phyloP scores from a whole-genome alignment of 2,888 invertebrate species.

The Spodoptera picta region DNA sequence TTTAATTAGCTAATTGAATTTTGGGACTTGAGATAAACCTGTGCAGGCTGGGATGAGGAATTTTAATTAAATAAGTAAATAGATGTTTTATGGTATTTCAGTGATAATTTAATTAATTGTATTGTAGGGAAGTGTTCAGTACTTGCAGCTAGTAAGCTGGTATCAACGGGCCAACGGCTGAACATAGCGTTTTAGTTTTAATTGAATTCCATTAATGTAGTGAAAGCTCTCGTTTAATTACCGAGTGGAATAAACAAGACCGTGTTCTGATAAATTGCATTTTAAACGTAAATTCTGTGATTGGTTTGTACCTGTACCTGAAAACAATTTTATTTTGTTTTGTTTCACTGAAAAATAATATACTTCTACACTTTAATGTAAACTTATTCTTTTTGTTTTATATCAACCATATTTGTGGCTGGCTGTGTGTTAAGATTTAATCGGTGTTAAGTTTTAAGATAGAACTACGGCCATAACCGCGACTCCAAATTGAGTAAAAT shows the following conservation, averaged over 20 bases:
- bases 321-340: slow-evolving; percentile 10
- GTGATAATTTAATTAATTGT: slow-evolving; percentile 64
- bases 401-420: no score
- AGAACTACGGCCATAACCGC: no score
- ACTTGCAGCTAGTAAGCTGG: slow-evolving; percentile 65
- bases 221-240: slow-evolving; percentile 81
- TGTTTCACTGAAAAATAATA: no score
- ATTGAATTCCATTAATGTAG: slow-evolving; percentile 83
- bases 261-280: slow-evolving; percentile 60
- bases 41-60: slow-evolving; percentile 29
- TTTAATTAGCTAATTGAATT: slow-evolving; percentile 57
- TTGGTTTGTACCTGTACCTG: slow-evolving; percentile 28
- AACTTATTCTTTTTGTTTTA: no score
- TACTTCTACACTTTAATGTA: no score
- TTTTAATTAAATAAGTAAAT: slow-evolving; percentile 50
- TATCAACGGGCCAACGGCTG: slow-evolving; percentile 75
- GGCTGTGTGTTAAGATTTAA: no score
- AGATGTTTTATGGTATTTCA: slow-evolving; percentile 29
- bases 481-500: no score
- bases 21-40: slow-evolving; percentile 37
- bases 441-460: no score
- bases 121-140: slow-evolving; percentile 68
- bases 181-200: slow-evolving; percentile 78
- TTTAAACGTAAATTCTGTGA: slow-evolving; percentile 48
- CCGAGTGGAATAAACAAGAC: slow-evolving; percentile 67